Conservation (phyloP, 2,113 vertebrate species). For the Nannobrachium achirus region DNA sequence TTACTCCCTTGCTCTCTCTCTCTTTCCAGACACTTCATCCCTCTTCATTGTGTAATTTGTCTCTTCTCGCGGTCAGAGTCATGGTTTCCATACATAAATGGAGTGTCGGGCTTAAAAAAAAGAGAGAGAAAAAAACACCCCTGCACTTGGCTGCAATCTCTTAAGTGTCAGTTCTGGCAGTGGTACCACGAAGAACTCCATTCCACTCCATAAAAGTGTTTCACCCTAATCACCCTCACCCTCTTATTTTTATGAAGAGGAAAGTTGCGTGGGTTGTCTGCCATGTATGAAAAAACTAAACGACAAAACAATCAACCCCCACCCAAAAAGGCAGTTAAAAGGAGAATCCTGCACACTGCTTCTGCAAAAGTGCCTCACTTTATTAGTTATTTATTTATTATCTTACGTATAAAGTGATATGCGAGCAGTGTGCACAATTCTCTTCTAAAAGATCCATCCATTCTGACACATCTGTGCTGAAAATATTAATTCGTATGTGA, state of each 20-base stretch:
- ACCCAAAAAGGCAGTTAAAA: neutral
- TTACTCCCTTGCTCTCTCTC: neutral
- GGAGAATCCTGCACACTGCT: neutral
- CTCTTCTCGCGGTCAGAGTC: conserved; percentile 7
- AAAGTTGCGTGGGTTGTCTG: neutral
- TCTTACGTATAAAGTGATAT: no score
- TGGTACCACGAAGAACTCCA: conserved; percentile 12
- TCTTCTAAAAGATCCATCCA: no score
- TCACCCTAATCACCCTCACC: neutral
- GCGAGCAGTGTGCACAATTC: no score
- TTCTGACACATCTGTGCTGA: no score
- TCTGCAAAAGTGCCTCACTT: no score
- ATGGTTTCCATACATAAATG: conserved; percentile 39
- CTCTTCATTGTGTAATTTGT: conserved; percentile 10
- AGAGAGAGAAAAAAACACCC: neutral
- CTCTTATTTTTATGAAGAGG: neutral
- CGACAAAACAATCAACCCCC: neutral
- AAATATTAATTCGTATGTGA: no score
- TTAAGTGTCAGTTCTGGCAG: conserved; percentile 35
- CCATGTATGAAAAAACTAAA: no score
- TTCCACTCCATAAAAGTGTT: conserved; percentile 9
- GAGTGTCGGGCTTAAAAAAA: neutral
- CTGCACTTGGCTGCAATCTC: conserved; percentile 32
- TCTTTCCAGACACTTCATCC: neutral
- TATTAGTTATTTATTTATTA: no score